phyloP scores from a whole-genome alignment of 2,888 invertebrate species.

The Agrilus biguttatus region DNA sequence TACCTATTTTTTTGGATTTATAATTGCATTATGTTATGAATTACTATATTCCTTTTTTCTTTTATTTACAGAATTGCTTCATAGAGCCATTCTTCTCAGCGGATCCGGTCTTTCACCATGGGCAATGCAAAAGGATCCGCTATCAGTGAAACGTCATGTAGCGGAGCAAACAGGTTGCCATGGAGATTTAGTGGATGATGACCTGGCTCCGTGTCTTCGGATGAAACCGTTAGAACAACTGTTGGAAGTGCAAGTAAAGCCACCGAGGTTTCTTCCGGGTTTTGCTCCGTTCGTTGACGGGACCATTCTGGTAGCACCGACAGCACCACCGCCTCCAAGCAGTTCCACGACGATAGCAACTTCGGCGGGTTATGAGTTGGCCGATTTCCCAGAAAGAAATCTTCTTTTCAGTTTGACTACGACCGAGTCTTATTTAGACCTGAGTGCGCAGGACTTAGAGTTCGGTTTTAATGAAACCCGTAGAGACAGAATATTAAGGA shows the following conservation, averaged over 20 bases:
- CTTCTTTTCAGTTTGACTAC: conserved; percentile 75
- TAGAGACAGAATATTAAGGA: conserved; percentile 74
- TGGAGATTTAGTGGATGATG: conserved; percentile 66
- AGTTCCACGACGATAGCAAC: conserved; percentile 49
- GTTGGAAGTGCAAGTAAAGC: conserved; percentile 58
- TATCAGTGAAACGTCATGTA: conserved; percentile 64
- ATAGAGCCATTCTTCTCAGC: conserved; percentile 75
- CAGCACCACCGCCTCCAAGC: conserved; percentile 27
- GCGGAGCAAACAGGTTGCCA: conserved; percentile 75
- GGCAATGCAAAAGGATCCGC: conserved; percentile 77
- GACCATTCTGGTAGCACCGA: conserved; percentile 59
- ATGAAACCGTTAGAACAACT: conserved; percentile 62
- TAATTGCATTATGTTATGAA: too few species aligned
- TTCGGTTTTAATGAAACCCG: conserved; percentile 84
- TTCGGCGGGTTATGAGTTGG: conserved; percentile 65
- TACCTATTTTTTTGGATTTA: too few species aligned
- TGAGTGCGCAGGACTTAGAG: conserved; percentile 73
- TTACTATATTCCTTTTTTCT: conserved; percentile 1
- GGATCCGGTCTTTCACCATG: conserved; percentile 85
- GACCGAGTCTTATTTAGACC: conserved; percentile 67
- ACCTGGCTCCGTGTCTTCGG: conserved; percentile 72
- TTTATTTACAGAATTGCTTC: conserved; percentile 62
- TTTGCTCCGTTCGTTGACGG: conserved; percentile 94
- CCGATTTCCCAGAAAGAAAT: conserved; percentile 69
- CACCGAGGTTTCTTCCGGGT: conserved; percentile 71